Conservation (phyloP, 1,140 invertebrate genomes). For the Campoletis sonorensis region DNA sequence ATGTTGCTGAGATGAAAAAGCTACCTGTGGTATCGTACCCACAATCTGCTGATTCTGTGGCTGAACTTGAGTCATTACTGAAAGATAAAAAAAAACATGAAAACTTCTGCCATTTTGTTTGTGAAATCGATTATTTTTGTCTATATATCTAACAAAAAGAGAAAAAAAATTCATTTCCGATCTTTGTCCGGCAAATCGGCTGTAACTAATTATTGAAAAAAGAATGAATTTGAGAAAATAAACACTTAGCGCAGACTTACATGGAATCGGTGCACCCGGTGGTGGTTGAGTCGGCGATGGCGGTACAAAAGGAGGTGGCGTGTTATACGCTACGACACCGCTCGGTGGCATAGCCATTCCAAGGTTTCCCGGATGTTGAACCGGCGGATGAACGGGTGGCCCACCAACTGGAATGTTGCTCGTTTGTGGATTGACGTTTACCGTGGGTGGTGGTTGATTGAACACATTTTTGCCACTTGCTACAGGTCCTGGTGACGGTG, state of each 20-base stretch:
- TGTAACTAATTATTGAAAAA: too few species aligned
- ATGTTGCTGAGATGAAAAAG: slow-evolving; percentile 64
- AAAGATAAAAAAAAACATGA: slow-evolving; percentile 25
- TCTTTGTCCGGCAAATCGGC: too few species aligned
- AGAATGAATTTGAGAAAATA: neutral
- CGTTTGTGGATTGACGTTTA: slow-evolving; percentile 68
- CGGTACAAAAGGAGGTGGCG: slow-evolving; percentile 72
- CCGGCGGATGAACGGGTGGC: slow-evolving; percentile 64
- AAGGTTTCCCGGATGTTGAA: slow-evolving; percentile 70
- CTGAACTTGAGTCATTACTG: slow-evolving; percentile 73
- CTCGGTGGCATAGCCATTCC: slow-evolving; percentile 72
- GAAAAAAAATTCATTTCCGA: too few species aligned
- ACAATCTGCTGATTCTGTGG: slow-evolving; percentile 68
- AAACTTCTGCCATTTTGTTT: neutral
- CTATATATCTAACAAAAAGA: too few species aligned
- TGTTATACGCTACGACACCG: slow-evolving; percentile 71
- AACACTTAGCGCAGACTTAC: neutral
- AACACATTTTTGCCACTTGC: slow-evolving; percentile 69
- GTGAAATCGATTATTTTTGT: neutral
- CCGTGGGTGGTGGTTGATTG: slow-evolving; percentile 69
- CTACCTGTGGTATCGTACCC: slow-evolving; percentile 69
- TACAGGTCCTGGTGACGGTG: slow-evolving; percentile 70
- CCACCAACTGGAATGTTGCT: slow-evolving; percentile 71
- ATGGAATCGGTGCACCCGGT: slow-evolving; percentile 49
- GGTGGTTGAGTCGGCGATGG: slow-evolving; percentile 70